Conservation (phyloP, 2,888 invertebrate genomes). For the Willowsia nigromaculata region DNA sequence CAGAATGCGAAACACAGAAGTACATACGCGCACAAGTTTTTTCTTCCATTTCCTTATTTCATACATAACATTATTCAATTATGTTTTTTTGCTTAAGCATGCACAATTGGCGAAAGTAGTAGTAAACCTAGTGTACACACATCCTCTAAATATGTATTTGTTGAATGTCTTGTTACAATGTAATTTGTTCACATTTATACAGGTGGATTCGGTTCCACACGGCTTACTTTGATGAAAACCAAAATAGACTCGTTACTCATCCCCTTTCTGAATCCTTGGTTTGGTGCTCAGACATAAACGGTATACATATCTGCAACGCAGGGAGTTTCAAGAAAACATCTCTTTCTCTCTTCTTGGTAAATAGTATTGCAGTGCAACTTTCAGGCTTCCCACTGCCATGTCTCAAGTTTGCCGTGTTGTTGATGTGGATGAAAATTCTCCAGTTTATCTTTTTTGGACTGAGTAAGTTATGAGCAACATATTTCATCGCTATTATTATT, state of each 20-base stretch:
- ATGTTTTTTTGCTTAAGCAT: neutral
- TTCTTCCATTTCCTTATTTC: too few species aligned
- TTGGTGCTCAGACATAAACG: neutral
- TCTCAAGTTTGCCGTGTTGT: neutral
- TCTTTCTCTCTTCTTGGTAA: neutral
- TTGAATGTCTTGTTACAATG: neutral
- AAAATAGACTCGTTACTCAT: slow-evolving; percentile 58
- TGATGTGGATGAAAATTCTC: neutral
- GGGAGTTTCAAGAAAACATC: neutral
- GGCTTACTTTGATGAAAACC: slow-evolving; percentile 60
- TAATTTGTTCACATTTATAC: slow-evolving; percentile 55
- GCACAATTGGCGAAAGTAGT: neutral
- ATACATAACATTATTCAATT: neutral
- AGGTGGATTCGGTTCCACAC: slow-evolving; percentile 60
- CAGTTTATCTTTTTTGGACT: neutral
- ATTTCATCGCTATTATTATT: slow-evolving; percentile 29
- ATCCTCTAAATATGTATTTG: neutral
- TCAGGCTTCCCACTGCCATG: neutral
- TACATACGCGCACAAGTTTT: too few species aligned
- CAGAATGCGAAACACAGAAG: too few species aligned
- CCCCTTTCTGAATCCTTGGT: neutral
- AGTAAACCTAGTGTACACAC: neutral
- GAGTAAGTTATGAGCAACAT: slow-evolving; percentile 23
- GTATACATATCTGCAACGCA: neutral
- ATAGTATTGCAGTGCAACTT: neutral